Conservation (phyloP, 2,113 vertebrate species). For the Corythornis cristatus region DNA sequence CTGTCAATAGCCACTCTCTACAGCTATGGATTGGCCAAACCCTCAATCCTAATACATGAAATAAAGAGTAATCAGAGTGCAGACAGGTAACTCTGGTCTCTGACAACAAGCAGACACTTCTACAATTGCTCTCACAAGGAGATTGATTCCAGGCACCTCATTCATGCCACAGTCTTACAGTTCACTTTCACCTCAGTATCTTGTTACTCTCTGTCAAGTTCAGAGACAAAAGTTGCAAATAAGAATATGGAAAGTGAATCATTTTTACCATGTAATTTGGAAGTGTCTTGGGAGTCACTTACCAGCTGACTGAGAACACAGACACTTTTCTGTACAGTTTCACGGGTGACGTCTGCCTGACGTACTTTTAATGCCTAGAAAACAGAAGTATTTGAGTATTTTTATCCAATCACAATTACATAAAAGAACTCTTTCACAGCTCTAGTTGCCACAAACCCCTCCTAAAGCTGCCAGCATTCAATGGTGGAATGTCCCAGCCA, state of each 20-base stretch:
- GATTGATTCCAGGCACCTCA: not conserved
- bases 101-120: not conserved
- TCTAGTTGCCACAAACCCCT: not conserved
- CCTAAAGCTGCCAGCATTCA: not conserved
- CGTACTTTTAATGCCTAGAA: conserved; percentile 92
- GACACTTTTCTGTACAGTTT: conserved; percentile 98
- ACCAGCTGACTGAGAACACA: conserved; percentile 97
- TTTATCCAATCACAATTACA: not conserved
- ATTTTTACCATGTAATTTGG: not conserved
- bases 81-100: not conserved
- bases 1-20: not conserved
- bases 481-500: not conserved
- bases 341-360: conserved; percentile 94
- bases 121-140: not conserved
- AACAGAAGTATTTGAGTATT: conserved; percentile 2
- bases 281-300: conserved; percentile 68
- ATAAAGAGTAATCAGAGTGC: not conserved
- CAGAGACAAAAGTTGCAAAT: not conserved
- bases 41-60: not conserved
- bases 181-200: not conserved
- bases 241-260: not conserved
- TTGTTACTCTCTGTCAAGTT: not conserved
- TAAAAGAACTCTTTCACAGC: not conserved
- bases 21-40: not conserved
- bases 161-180: not conserved